These are phyloP conservation scores for Hyles lineata DNA, from an alignment of 2,888 invertebrate genomes.

Conservation along the genomic window DNA sequence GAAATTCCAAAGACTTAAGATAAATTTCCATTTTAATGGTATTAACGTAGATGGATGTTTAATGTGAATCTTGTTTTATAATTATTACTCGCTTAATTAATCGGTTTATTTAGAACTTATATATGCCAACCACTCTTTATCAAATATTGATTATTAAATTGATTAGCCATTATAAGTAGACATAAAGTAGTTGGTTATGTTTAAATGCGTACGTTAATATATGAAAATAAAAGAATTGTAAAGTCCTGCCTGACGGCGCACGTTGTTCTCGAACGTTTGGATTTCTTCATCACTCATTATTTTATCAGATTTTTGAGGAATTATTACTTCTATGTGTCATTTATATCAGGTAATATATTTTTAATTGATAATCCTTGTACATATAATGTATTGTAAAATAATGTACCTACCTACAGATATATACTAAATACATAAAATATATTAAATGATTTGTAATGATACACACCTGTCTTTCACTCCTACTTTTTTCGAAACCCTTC, in stretches of 20 bases:
- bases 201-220: constrained; percentile 14
- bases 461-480: constrained; percentile 12
- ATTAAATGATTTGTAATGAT: constrained; percentile 55
- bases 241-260: constrained; percentile 20
- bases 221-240: constrained; percentile 19
- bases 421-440: constrained; percentile 63
- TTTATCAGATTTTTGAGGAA: constrained; percentile 35
- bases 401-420: constrained; percentile 65
- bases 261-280: constrained; percentile 30
- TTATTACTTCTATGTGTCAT: constrained; percentile 63
- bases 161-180: constrained; percentile 29
- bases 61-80: constrained; percentile 36
- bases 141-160: constrained; percentile 48
- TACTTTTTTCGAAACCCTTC: not conserved
- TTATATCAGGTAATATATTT: constrained; percentile 47
- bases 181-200: constrained; percentile 29
- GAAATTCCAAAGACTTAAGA: constrained; percentile 84
- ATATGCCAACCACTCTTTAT: constrained; percentile 53
- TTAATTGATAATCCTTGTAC: constrained; percentile 51
- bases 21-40: constrained; percentile 69
- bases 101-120: constrained; percentile 47
- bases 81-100: constrained; percentile 44
- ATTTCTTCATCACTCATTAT: constrained; percentile 35
- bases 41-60: constrained; percentile 49
- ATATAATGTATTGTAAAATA: constrained; percentile 76